Percentiles rank a stretch among this genome's conserved stretches.
These are phyloP conservation scores for Drosophila funebris DNA, from an alignment of 1,140 invertebrate genomes.

Conservation along the genomic window DNA sequence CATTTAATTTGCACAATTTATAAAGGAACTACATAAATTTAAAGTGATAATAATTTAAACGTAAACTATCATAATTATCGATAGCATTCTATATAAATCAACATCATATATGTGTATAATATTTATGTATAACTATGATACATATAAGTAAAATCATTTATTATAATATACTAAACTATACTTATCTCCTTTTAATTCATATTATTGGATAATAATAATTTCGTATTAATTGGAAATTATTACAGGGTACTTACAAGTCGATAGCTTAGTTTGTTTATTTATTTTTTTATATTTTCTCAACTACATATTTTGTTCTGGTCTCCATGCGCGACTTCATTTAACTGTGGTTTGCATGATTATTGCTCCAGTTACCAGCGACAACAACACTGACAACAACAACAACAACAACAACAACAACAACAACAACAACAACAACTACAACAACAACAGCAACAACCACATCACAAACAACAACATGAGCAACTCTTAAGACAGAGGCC, in stretches of 20 bases:
- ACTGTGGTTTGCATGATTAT: constrained; percentile 77
- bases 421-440: background rate
- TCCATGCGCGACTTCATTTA: constrained; percentile 77
- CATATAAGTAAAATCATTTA: no score
- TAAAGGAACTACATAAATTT: no score
- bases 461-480: constrained; percentile 40
- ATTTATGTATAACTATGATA: no score
- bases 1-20: no score
- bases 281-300: constrained; percentile 23
- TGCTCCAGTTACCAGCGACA: constrained; percentile 71
- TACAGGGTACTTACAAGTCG: constrained; percentile 1
- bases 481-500: constrained; percentile 10
- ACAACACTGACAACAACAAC: constrained; percentile 28
- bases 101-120: no score
- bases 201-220: no score
- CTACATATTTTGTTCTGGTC: constrained; percentile 38
- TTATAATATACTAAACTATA: no score
- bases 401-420: constrained; percentile 35
- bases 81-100: no score
- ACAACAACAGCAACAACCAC: constrained; percentile 4
- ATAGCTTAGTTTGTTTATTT: background rate
- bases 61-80: no score
- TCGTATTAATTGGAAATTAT: background rate
- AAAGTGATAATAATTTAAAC: no score
- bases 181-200: no score